Percentiles rank a stretch among this genome's conserved stretches.
phyloP scores from a whole-genome alignment of 2,797 vertebrate genomes.

The Pipistrellus pipistrellus region DNA sequence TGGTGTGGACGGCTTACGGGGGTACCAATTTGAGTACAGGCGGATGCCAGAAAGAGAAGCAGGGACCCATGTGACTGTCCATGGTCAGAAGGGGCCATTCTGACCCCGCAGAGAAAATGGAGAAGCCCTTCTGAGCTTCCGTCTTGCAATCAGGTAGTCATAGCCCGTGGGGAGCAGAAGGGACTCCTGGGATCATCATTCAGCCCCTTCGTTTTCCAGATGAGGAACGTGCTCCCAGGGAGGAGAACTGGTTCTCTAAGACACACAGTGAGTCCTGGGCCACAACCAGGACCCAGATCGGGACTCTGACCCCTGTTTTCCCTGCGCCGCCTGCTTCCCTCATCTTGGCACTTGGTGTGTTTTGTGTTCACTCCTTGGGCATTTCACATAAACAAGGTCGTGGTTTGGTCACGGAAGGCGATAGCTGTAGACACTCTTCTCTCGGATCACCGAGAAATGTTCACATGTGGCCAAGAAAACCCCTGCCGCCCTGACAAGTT shows the following conservation, averaged over 20 bases:
- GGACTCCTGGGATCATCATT: not conserved
- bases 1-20: not conserved
- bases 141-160: not conserved
- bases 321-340: not conserved
- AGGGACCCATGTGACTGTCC: not conserved
- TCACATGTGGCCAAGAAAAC: not conserved
- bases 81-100: not conserved
- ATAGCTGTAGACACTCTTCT: not conserved
- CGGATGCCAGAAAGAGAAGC: not conserved
- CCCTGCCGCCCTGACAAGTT: not conserved
- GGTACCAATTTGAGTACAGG: not conserved
- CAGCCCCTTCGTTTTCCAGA: not conserved
- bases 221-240: not conserved
- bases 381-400: slow-evolving; percentile 23
- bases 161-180: not conserved
- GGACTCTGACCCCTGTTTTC: not conserved
- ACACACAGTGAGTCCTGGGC: not conserved
- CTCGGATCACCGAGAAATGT: not conserved
- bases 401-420: not conserved
- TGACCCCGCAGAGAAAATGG: not conserved
- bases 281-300: not conserved
- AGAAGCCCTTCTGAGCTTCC: not conserved
- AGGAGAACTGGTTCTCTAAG: not conserved
- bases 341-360: not conserved
- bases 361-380: not conserved